Evolutionary conservation across 2,888 invertebrate genomes (phyloP).

Genomic region (Nomada fabriciana): DNA sequence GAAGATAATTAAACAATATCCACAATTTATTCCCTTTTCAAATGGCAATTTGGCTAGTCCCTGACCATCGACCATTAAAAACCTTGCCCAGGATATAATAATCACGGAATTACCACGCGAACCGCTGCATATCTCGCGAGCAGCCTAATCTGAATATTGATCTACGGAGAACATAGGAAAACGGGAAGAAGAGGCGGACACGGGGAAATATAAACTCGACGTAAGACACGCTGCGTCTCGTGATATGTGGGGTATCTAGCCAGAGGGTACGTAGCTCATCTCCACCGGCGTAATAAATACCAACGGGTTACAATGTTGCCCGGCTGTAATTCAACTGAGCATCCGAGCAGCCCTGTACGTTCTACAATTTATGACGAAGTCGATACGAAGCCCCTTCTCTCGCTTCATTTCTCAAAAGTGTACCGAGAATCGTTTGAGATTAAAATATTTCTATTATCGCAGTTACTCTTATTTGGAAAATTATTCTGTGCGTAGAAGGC

Average conservation of each 20-base stretch:
- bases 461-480: background rate
- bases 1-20: background rate
- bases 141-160: slow-evolving; percentile 55
- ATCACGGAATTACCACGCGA: slow-evolving; percentile 40
- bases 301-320: slow-evolving; percentile 64
- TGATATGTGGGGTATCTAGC: slow-evolving; percentile 49
- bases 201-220: slow-evolving; percentile 54
- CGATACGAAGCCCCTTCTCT: background rate
- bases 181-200: slow-evolving; percentile 5
- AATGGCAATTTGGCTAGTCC: background rate
- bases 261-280: slow-evolving; percentile 53
- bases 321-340: slow-evolving; percentile 59
- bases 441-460: background rate
- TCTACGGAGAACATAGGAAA: slow-evolving; percentile 41
- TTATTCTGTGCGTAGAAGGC: background rate
- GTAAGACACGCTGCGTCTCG: slow-evolving; percentile 51
- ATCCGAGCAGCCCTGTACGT: background rate
- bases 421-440: background rate
- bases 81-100: slow-evolving; percentile 37
- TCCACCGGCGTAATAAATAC: slow-evolving; percentile 55
- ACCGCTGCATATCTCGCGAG: slow-evolving; percentile 36
- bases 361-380: slow-evolving; percentile 16
- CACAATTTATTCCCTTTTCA: background rate
- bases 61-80: slow-evolving; percentile 42
- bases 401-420: background rate